These are phyloP conservation scores for Nephila pilipes DNA, from an alignment of 1,140 invertebrate genomes.

Conservation along the genomic window DNA sequence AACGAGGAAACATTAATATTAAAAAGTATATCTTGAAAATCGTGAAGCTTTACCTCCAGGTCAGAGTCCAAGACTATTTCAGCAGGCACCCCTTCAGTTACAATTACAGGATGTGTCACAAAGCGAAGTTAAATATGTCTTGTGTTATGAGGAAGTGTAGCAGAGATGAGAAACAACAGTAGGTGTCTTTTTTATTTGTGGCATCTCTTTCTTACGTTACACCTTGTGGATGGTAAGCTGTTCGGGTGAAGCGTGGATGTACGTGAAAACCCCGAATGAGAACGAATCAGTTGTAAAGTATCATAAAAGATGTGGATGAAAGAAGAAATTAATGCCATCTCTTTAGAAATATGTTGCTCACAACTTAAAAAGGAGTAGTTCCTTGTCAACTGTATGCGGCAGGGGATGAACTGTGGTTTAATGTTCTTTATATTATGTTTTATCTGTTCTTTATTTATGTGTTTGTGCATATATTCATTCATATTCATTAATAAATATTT, in stretches of 20 bases:
- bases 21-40: background rate
- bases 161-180: background rate
- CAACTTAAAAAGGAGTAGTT: background rate
- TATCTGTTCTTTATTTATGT: background rate
- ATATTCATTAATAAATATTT: background rate
- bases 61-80: background rate
- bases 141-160: constrained; percentile 19
- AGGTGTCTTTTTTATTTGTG: background rate
- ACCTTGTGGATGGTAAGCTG: background rate
- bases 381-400: background rate
- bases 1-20: background rate
- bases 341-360: background rate
- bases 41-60: constrained; percentile 1
- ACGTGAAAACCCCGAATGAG: background rate
- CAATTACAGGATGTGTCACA: constrained; percentile 1
- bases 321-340: constrained; percentile 2
- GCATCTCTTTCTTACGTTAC: background rate
- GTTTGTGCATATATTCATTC: background rate
- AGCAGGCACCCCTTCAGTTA: constrained; percentile 20
- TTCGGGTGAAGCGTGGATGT: background rate
- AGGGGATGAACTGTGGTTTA: background rate
- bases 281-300: background rate
- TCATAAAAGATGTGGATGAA: constrained; percentile 31
- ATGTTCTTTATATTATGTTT: background rate
- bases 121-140: constrained; percentile 29